phyloP scores from a whole-genome alignment of 2,888 invertebrate species.

The Malacosoma neustria region DNA sequence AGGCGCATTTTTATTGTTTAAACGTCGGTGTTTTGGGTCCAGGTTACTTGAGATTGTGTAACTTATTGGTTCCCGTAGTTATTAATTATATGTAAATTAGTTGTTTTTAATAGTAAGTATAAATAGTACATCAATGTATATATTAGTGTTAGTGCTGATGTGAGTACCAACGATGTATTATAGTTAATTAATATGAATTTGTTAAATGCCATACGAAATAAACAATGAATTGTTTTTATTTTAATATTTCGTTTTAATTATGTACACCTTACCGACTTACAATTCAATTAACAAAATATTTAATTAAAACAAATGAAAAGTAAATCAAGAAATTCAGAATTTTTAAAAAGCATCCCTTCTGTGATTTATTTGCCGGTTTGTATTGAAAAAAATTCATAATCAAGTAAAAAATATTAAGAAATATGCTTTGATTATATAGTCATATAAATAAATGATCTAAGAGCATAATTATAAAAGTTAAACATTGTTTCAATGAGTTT shows the following conservation, averaged over 20 bases:
- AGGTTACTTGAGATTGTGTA: constrained; percentile 19
- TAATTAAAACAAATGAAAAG: constrained; percentile 9
- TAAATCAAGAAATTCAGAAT: no score
- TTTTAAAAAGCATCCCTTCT: no score
- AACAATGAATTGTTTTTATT: constrained; percentile 70
- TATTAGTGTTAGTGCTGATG: constrained; percentile 61
- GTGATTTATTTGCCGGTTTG: no score
- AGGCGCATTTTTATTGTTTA: constrained; percentile 54
- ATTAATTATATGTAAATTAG: constrained; percentile 47
- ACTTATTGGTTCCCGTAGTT: constrained; percentile 56
- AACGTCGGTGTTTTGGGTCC: constrained; percentile 1
- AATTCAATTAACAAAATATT: constrained; percentile 2
- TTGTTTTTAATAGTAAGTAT: constrained; percentile 42
- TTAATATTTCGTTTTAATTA: constrained; percentile 36
- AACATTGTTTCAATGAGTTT: no score
- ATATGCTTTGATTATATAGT: no score
- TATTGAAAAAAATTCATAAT: no score
- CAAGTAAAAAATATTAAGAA: no score
- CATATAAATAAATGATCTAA: no score
- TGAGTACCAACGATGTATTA: constrained; percentile 71
- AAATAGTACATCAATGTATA: constrained; percentile 52
- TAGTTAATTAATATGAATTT: constrained; percentile 50
- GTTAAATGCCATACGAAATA: constrained; percentile 67
- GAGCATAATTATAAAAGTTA: no score
- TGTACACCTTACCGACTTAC: constrained; percentile 10